A percentile compares a stretch with the other conserved stretches of the same genome.
These are phyloP conservation scores for Chaitophorus viminalis DNA, from an alignment of 2,888 invertebrate genomes.

Conservation along the genomic window DNA sequence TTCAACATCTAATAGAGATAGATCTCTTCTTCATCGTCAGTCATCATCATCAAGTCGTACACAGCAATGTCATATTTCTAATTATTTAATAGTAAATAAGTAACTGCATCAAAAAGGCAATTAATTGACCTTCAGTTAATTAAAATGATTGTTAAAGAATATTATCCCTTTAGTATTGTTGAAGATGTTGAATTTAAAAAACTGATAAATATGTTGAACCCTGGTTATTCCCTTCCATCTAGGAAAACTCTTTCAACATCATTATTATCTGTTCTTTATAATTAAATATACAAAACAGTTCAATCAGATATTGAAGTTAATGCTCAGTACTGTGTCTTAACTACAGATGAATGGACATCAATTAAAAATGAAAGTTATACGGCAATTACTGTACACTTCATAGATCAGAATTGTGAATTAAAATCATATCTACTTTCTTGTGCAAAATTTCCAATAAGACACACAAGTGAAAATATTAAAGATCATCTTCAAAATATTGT, in stretches of 20 bases:
- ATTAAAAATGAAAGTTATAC: slow-evolving; percentile 65
- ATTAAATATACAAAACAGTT: slow-evolving; percentile 32
- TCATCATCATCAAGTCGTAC: too few relatives aligned
- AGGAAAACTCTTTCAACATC: slow-evolving; percentile 61
- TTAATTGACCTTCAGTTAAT: slow-evolving; percentile 17
- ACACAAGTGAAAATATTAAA: slow-evolving; percentile 30
- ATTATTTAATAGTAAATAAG: slow-evolving; percentile 19
- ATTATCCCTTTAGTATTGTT: slow-evolving; percentile 22
- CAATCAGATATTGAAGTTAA: slow-evolving; percentile 17
- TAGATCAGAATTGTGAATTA: slow-evolving; percentile 63
- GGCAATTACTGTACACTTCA: slow-evolving; percentile 66
- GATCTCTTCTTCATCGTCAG: not conserved
- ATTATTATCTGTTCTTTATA: slow-evolving; percentile 58
- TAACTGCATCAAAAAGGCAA: slow-evolving; percentile 22
- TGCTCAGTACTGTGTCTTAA: slow-evolving; percentile 64
- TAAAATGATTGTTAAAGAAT: slow-evolving; percentile 20
- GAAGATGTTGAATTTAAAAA: slow-evolving; percentile 31
- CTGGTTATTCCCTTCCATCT: slow-evolving; percentile 56
- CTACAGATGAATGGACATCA: slow-evolving; percentile 66
- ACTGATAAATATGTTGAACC: slow-evolving; percentile 12
- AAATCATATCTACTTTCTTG: slow-evolving; percentile 64
- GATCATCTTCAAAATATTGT: slow-evolving; percentile 50
- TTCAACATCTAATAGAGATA: slow-evolving; percentile 11
- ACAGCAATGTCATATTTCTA: slow-evolving; percentile 12
- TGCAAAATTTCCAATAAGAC: slow-evolving; percentile 34